Conservation (phyloP, 2,113 vertebrate genomes). For the Trichomycterus rosablanca region DNA sequence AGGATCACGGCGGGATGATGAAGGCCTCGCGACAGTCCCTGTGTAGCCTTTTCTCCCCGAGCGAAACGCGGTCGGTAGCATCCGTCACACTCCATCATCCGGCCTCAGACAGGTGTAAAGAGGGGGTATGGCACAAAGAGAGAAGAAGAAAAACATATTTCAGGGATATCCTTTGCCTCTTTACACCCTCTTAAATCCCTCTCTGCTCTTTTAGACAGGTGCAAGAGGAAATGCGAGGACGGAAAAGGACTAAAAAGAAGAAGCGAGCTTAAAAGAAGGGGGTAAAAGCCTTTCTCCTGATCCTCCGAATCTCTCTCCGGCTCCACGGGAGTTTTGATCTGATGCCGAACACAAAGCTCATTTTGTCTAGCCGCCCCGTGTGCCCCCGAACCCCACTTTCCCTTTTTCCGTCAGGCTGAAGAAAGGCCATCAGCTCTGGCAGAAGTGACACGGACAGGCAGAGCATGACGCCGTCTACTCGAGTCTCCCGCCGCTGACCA, state of each 20-base stretch:
- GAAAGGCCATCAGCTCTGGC: conserved; percentile 77
- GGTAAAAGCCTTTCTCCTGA: conserved; percentile 65
- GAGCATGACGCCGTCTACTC: conserved; percentile 67
- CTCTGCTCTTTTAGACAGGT: conserved; percentile 16
- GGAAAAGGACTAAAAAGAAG: not conserved
- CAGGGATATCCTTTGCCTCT: conserved; percentile 16
- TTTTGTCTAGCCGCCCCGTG: not conserved
- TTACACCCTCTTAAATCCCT: not conserved
- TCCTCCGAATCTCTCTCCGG: conserved; percentile 63
- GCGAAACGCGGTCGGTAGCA: conserved; percentile 21
- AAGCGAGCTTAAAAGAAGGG: conserved; percentile 46
- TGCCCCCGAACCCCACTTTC: conserved; percentile 40
- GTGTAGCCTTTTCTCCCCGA: not conserved
- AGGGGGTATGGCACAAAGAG: conserved; percentile 6
- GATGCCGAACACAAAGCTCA: conserved; percentile 38
- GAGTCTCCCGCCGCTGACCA: conserved; percentile 76
- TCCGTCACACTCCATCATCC: conserved; percentile 17
- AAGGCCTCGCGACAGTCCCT: not conserved
- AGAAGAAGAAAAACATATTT: conserved; percentile 50
- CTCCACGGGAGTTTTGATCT: conserved; percentile 81
- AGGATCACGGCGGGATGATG: too few species aligned
- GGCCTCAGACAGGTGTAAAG: conserved; percentile 8
- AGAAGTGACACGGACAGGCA: conserved; percentile 69
- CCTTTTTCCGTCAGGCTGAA: conserved; percentile 70
- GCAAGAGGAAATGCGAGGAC: not conserved